Evolutionary conservation across 2,888 invertebrate genomes (phyloP).

Genomic region (Sminthurinus aureus): DNA sequence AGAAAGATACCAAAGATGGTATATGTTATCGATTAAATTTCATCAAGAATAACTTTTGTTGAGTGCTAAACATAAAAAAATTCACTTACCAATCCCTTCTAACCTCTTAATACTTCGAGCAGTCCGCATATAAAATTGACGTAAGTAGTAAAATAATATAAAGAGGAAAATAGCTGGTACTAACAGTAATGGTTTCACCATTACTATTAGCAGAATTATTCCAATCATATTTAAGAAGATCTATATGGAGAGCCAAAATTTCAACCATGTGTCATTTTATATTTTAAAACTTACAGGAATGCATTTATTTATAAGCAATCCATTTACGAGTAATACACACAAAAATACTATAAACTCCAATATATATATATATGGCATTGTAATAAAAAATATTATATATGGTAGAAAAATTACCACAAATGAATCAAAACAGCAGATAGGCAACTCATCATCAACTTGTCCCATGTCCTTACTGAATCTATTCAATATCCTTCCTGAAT

Average conservation of each 20-base stretch:
- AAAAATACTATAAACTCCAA: no score
- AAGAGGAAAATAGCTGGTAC: constrained; percentile 15
- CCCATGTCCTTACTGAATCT: constrained; percentile 86
- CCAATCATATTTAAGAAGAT: constrained; percentile 33
- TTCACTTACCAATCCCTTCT: constrained; percentile 33
- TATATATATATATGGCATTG: neutral
- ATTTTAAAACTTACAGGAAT: constrained; percentile 1
- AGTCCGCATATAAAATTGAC: constrained; percentile 27
- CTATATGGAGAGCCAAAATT: constrained; percentile 23
- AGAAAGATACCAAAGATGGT: no score
- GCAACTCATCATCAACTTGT: constrained; percentile 77
- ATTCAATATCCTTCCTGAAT: constrained; percentile 67
- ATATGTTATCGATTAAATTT: no score
- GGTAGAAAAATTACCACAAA: constrained; percentile 41
- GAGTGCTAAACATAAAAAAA: neutral
- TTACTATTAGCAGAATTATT: constrained; percentile 8
- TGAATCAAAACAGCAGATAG: constrained; percentile 61
- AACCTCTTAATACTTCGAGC: constrained; percentile 35
- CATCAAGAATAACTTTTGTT: no score
- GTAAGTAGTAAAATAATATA: constrained; percentile 17
- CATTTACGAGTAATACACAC: no score
- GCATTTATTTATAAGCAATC: no score
- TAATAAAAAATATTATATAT: constrained; percentile 39
- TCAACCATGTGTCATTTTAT: no score
- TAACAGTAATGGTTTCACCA: constrained; percentile 25